These are phyloP conservation scores for Etia nguti DNA, from an alignment of 2,113 vertebrate species.

Conservation along the genomic window DNA sequence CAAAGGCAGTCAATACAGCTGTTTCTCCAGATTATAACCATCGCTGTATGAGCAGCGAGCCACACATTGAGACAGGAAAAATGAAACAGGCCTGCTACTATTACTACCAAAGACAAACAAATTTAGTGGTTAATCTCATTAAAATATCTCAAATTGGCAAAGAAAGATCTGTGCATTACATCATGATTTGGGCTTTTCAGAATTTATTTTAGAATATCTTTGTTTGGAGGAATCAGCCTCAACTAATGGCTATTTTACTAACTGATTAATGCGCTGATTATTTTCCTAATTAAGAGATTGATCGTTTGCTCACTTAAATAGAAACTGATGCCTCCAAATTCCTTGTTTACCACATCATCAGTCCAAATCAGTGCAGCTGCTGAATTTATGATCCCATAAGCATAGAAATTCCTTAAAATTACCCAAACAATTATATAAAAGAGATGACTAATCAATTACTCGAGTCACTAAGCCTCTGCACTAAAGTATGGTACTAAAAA, in stretches of 20 bases:
- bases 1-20: conserved; percentile 41
- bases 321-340: neutral
- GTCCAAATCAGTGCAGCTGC: neutral
- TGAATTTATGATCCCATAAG: neutral
- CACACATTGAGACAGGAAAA: neutral
- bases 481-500: neutral
- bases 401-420: neutral
- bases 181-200: neutral
- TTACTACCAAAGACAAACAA: neutral
- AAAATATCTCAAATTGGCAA: neutral
- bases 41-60: conserved; percentile 2
- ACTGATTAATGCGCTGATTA: neutral
- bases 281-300: neutral
- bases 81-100: neutral
- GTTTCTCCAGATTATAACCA: conserved; percentile 35
- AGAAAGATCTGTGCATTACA: neutral
- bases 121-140: neutral
- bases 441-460: neutral
- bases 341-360: neutral
- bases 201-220: neutral
- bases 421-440: neutral
- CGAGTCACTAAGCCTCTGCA: neutral
- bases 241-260: neutral
- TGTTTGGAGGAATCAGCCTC: accelerated
- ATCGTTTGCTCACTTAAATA: neutral